Evolutionary conservation across 1,140 invertebrate species (phyloP).

Genomic region (Patella vulgata): DNA sequence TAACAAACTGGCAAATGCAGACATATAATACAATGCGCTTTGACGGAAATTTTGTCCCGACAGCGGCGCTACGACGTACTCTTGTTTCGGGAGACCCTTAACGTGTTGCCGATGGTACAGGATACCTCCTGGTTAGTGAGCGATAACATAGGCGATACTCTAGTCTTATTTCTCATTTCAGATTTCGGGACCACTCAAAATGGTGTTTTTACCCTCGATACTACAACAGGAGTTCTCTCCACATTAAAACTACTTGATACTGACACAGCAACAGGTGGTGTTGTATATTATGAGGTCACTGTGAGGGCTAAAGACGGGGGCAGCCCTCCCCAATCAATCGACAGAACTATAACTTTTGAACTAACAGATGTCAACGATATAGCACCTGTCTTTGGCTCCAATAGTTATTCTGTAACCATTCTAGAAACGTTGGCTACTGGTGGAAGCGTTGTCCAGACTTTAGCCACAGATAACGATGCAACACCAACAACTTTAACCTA

Average conservation of each 20-base stretch:
- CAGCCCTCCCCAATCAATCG: slow-evolving; percentile 2
- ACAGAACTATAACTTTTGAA: slow-evolving; percentile 16
- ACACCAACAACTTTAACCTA: slow-evolving; percentile 19
- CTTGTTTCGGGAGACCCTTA: no score
- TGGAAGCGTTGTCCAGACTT: slow-evolving; percentile 74
- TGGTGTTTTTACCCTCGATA: slow-evolving; percentile 5
- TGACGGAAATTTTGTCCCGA: no score
- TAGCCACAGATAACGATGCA: slow-evolving; percentile 90
- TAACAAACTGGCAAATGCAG: no score
- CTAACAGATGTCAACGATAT: slow-evolving; percentile 30
- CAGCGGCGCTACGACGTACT: no score
- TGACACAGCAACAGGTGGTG: not conserved
- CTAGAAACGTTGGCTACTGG: slow-evolving; percentile 16
- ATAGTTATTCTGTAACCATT: slow-evolving; percentile 17
- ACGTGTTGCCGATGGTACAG: no score
- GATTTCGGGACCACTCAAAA: not conserved
- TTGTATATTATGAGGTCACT: slow-evolving; percentile 2
- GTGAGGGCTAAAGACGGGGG: slow-evolving; percentile 15
- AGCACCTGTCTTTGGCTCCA: slow-evolving; percentile 15
- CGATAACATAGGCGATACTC: no score
- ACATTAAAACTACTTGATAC: not conserved
- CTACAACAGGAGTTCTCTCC: not conserved
- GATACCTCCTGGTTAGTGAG: no score
- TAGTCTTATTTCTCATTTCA: no score
- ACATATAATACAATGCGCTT: no score